Evolutionary conservation across 2,888 invertebrate genomes (phyloP).

Genomic region (Pediacus dermestoides): DNA sequence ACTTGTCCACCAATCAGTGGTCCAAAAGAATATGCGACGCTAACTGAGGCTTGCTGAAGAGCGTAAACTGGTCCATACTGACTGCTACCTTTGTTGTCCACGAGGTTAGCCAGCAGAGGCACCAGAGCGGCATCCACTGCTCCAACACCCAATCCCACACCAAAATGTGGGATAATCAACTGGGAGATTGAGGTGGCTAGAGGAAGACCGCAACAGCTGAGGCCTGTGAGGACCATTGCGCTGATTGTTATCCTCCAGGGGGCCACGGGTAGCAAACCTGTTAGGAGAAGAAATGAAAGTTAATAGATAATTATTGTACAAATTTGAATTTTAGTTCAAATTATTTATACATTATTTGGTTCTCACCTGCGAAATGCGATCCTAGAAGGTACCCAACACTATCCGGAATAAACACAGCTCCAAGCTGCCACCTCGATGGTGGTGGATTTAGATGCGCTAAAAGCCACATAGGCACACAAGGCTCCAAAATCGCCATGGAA

Average conservation of each 20-base stretch:
- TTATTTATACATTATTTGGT: neutral
- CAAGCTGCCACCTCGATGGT: constrained; percentile 70
- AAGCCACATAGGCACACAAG: constrained; percentile 80
- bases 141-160: constrained; percentile 73
- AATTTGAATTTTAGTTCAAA: neutral
- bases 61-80: constrained; percentile 79
- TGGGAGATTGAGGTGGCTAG: constrained; percentile 49
- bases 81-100: constrained; percentile 58
- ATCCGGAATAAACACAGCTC: constrained; percentile 81
- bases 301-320: constrained; percentile 7
- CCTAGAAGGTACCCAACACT: constrained; percentile 80
- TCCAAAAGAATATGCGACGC: constrained; percentile 75
- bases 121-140: constrained; percentile 77
- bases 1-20: constrained; percentile 72
- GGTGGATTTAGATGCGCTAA: constrained; percentile 62
- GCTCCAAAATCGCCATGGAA: constrained; percentile 78
- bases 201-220: constrained; percentile 45
- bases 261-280: constrained; percentile 41
- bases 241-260: constrained; percentile 44
- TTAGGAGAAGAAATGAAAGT: constrained; percentile 14
- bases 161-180: constrained; percentile 72
- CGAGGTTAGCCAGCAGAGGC: constrained; percentile 71
- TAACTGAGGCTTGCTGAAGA: constrained; percentile 77
- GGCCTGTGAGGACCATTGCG: constrained; percentile 42
- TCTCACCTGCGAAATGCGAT: constrained; percentile 71